Conservation (phyloP, 2,113 vertebrate species). For the rat (Rattus norvegicus) region GRCr8 NC_086039.1:152535501-152536000, state of each 20-base stretch:
- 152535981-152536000: neutral
- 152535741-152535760: neutral
- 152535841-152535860: neutral
- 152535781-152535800: neutral
- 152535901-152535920: neutral
- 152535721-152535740: neutral
- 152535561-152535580: constrained; percentile 4
- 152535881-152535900: neutral
- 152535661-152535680: neutral
- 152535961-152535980: neutral
- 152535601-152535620: neutral
- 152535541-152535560: neutral
- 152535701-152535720: neutral
- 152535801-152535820: neutral
- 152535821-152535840: neutral
- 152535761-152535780: neutral
- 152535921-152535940: neutral
- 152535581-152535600: neutral
- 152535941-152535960: neutral
- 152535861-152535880: neutral
- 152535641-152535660: neutral
- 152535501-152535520: neutral
- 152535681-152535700: neutral
- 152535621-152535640: neutral
- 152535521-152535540: neutral